Evolutionary conservation across 1,140 invertebrate genomes (phyloP), one percentile per base, ranked within the genome.

Genomic region (Prorops nasuta): DNA sequence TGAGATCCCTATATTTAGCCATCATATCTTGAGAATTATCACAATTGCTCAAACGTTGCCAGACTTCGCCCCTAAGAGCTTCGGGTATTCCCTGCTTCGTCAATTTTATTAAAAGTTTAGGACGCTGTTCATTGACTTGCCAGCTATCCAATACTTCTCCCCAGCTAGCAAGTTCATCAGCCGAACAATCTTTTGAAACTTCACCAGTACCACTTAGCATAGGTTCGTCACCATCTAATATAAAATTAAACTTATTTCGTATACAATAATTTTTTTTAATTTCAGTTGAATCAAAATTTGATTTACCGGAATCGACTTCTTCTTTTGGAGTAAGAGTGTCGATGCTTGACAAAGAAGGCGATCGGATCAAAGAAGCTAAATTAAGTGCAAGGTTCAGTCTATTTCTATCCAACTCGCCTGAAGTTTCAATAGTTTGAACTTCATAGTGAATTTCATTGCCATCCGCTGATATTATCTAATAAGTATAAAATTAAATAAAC

Each of bases 141-240:
- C 91, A 98, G 76, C 86, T 88, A 15, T 83, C 82, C 15, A 98
- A 71, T 19, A 96, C 88, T 70, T 96, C 92, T 46, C 86, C 85
- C 97, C 97, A 99, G 52, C 87, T 89, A 32, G 90, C 89, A 15
- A 99, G 77, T 47, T 96, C 92, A 60, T 90, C 90, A 65, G 93
- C 92, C 0, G 90, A 89, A 63, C 96, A 97, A 65, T 99, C 96
- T 71, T 96, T 97, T 2, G 92, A 95, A 2, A 99, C 96, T 67
- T 91, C 84, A 0, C 97, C 97, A 12, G 94, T 97, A 9, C 97
- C 97, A 76, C 94, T 97, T 3, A 98, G 78, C 51, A 99, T 76
- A 0, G 96, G 95, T 69, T 98, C 96, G 77, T 99, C 96, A 41
- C 90, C 91, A 84, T 92, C 90, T 86, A 52, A 38, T 32, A 2